Evolutionary conservation across 1,140 invertebrate species (phyloP), one percentile per base, ranked within the genome.

Genomic region (Platyura marginata): DNA sequence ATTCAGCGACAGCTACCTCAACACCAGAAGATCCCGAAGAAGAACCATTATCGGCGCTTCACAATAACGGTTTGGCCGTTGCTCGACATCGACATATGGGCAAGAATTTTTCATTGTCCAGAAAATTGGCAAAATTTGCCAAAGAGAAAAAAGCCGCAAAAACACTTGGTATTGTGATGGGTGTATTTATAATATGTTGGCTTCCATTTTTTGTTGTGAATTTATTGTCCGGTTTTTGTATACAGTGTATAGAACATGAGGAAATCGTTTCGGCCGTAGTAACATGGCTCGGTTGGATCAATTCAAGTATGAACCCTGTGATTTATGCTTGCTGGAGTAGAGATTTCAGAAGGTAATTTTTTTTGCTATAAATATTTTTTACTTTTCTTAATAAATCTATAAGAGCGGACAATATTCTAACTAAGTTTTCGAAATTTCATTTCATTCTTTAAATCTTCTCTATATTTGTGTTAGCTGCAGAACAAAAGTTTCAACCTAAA

Each of bases 271-370:
- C 87, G 45, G 85, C 87, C 11, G 77, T 96, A 20, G 87, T 97
- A 29, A 96, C 91, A 25, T 98, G 95, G 95, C 74, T 97, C 3
- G 95, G 95, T 37, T 98, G 96, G 87, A 87, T 97, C 53, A 99
- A 98, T 66, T 97, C 92, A 20, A 82, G 86, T 23, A 92, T 96
- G 87, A 96, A 95, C 68, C 91, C 91, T 2, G 83, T 95, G 41
- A 97, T 97, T 52, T 97, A 97, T 63, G 90, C 91, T 2, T 94
- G 86, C 54, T 95, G 89, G 84, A 93, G 87, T 62, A 73, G 83
- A 57, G 92, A 97, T 60, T 96, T 96, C 64, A 71, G 91, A 66
- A 82, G 89, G 87, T 90, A 62, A 72, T 71, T 13, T 29, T 29
- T 29, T n/a, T n/a, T n/a, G n/a, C n/a, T n/a, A n/a, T n/a, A n/a